phyloP scores from a whole-genome alignment of 2,113 vertebrate species.

The Suricata suricatta region DNA sequence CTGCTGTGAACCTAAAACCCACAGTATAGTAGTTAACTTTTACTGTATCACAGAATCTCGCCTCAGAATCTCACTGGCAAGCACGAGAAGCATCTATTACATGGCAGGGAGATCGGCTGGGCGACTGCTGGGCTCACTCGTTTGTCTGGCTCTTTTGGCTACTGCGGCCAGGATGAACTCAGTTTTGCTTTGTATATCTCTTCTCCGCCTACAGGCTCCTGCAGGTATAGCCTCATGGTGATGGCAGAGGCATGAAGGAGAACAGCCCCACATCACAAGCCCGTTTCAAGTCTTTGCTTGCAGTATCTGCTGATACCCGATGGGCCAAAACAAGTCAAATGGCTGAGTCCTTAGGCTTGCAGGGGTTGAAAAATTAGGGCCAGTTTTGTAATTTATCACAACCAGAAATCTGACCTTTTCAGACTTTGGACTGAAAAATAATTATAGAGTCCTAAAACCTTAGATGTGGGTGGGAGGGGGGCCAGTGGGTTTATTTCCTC shows the following conservation, averaged over 20 bases:
- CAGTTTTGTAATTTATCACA: not conserved
- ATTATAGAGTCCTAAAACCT: not conserved
- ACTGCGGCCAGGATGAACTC: not conserved
- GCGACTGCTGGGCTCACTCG: not conserved
- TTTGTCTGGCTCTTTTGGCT: not conserved
- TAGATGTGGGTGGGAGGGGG: not conserved
- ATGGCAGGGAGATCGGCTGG: not conserved
- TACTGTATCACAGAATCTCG: not conserved
- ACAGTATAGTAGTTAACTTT: not conserved
- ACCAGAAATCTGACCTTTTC: conserved; percentile 11
- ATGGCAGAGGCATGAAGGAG: not conserved
- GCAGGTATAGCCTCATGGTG: not conserved
- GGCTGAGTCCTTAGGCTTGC: not conserved
- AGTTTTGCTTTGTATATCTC: not conserved
- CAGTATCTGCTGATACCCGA: not conserved
- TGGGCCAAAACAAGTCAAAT: not conserved
- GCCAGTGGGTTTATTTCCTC: not conserved
- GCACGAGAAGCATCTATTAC: not conserved
- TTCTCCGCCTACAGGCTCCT: not conserved
- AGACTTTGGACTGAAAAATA: not conserved
- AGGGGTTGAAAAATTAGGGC: not conserved
- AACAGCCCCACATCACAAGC: not conserved
- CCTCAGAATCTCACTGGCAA: not conserved
- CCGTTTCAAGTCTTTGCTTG: not conserved
- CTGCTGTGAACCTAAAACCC: not conserved